Conservation (phyloP, 2,888 invertebrate genomes). For the Drosophila affinis region DNA sequence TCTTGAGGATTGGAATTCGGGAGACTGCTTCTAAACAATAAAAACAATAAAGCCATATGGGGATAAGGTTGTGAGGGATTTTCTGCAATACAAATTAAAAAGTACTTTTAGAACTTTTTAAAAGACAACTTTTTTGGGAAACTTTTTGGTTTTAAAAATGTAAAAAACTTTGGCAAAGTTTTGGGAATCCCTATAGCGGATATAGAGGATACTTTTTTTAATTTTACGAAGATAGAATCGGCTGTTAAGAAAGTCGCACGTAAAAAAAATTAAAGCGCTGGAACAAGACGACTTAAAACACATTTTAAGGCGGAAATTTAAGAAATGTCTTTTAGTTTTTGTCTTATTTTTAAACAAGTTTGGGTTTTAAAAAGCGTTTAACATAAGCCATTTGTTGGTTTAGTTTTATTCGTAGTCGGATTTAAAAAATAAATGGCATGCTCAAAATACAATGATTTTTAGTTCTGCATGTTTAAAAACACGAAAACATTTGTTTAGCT, state of each 20-base stretch:
- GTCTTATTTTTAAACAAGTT: background rate
- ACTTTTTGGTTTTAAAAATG: too few relatives aligned
- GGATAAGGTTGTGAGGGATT: background rate
- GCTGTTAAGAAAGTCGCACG: too few relatives aligned
- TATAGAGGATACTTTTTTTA: too few relatives aligned
- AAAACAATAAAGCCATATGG: background rate
- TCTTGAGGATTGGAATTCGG: background rate
- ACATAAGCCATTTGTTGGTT: background rate
- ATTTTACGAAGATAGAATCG: too few relatives aligned
- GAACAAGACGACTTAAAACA: too few relatives aligned
- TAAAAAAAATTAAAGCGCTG: too few relatives aligned
- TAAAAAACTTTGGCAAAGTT: too few relatives aligned
- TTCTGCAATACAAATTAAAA: background rate
- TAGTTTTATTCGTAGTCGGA: background rate
- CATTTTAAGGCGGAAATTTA: too few relatives aligned
- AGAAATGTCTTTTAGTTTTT: too few relatives aligned
- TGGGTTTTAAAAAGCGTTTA: background rate
- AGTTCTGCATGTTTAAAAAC: background rate
- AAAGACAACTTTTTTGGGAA: too few relatives aligned
- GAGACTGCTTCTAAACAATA: background rate
- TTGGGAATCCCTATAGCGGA: too few relatives aligned
- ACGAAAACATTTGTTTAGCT: too few relatives aligned
- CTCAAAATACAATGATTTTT: background rate
- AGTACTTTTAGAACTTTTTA: background rate
- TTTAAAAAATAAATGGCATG: conserved; percentile 2